phyloP scores from a whole-genome alignment of 1,140 invertebrate genomes.

The Limonius californicus region DNA sequence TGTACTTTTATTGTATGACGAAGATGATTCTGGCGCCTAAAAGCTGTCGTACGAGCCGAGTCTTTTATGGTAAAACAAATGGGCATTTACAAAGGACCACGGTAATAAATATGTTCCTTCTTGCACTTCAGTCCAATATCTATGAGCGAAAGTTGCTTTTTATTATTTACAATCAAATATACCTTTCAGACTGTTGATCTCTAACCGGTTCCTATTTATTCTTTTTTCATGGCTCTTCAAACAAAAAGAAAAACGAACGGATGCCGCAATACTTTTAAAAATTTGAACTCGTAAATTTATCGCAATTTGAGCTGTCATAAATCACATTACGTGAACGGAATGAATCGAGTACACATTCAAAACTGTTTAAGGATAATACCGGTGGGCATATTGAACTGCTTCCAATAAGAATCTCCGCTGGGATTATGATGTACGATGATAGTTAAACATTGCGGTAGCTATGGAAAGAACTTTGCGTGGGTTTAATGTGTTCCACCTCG shows the following conservation, averaged over 20 bases:
- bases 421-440: constrained; percentile 34
- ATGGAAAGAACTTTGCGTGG: constrained; percentile 27
- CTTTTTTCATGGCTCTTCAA: neutral
- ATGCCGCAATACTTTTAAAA: neutral
- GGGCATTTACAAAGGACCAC: constrained; percentile 24
- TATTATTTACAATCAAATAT: constrained; percentile 11
- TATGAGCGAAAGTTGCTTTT: constrained; percentile 22
- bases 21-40: constrained; percentile 30
- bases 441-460: constrained; percentile 30
- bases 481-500: constrained; percentile 32
- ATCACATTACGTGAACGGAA: constrained; percentile 18
- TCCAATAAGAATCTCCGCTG: constrained; percentile 28
- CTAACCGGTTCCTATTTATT: constrained; percentile 8
- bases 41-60: constrained; percentile 28
- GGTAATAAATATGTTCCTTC: constrained; percentile 24
- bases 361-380: constrained; percentile 24
- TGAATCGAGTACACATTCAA: neutral
- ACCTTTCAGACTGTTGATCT: neutral
- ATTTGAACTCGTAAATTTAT: constrained; percentile 10
- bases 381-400: constrained; percentile 28
- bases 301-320: constrained; percentile 3
- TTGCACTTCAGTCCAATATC: constrained; percentile 21
- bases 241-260: neutral
- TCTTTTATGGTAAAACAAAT: constrained; percentile 31
- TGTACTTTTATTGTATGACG: constrained; percentile 25